These are phyloP conservation scores for Gymnosoma rotundatum DNA, from an alignment of 2,888 invertebrate genomes.

Conservation along the genomic window DNA sequence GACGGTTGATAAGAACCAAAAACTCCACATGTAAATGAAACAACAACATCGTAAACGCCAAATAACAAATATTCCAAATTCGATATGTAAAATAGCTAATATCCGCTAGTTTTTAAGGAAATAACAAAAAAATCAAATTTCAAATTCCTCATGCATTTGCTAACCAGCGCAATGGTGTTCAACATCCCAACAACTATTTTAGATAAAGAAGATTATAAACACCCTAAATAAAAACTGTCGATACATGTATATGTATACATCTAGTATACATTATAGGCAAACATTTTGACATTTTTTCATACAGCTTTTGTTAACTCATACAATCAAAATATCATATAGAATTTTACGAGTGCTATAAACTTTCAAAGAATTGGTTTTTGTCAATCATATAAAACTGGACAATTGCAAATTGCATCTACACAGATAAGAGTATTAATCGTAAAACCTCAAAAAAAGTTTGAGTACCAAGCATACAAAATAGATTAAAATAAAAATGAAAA, in stretches of 20 bases:
- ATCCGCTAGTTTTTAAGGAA: slow-evolving; percentile 54
- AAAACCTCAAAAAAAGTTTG: slow-evolving; percentile 27
- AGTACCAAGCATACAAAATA: slow-evolving; percentile 21
- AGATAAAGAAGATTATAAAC: slow-evolving; percentile 28
- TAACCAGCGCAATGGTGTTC: slow-evolving; percentile 13
- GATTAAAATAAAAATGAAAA: slow-evolving; percentile 48
- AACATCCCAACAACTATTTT: slow-evolving; percentile 8
- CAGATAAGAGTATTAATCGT: slow-evolving; percentile 63
- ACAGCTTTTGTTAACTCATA: slow-evolving; percentile 52
- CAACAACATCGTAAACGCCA: slow-evolving; percentile 6
- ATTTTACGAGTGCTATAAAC: slow-evolving; percentile 26
- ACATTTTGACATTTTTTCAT: slow-evolving; percentile 41
- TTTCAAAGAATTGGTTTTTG: slow-evolving; percentile 63
- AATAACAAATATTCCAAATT: slow-evolving; percentile 49
- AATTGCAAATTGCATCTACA: slow-evolving; percentile 57
- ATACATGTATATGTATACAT: not conserved
- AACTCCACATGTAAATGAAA: slow-evolving; percentile 36
- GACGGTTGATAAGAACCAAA: slow-evolving; percentile 72
- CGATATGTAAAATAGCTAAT: slow-evolving; percentile 58
- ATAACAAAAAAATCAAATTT: slow-evolving; percentile 47
- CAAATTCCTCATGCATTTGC: slow-evolving; percentile 42
- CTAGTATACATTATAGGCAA: not conserved
- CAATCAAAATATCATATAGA: slow-evolving; percentile 28
- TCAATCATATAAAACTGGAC: slow-evolving; percentile 59
- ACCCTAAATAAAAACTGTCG: slow-evolving; percentile 9